A percentile compares a stretch with the other conserved stretches of the same genome.
Conservation (phyloP, 2,888 invertebrate species). For the Periphyllus acericola region DNA sequence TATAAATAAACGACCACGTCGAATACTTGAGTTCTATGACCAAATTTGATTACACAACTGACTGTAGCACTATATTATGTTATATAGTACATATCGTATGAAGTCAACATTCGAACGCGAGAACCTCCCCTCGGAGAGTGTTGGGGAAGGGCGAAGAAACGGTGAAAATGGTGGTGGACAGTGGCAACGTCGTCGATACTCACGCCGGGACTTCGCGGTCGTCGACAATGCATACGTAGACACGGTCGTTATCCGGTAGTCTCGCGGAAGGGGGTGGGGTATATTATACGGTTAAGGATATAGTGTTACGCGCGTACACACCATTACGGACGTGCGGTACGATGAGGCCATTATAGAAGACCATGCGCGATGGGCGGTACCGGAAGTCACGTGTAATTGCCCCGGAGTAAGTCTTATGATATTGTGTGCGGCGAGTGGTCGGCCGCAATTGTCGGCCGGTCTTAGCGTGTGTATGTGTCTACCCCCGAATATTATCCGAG, state of each 20-base stretch:
- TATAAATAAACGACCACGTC: no score
- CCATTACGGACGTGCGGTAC: neutral
- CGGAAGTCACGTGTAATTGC: conserved; percentile 55
- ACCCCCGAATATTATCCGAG: neutral
- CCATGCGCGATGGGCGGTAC: conserved; percentile 49
- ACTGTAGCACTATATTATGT: no score
- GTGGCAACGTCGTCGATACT: neutral
- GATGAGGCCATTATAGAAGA: conserved; percentile 26
- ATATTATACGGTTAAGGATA: neutral
- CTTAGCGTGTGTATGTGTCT: neutral
- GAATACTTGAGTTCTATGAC: no score
- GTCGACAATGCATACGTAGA: neutral
- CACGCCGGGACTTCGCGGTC: neutral
- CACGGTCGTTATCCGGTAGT: neutral
- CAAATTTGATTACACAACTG: no score
- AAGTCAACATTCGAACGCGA: neutral
- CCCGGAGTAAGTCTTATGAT: neutral
- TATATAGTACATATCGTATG: neutral
- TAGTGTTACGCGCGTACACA: neutral
- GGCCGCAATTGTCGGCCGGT: neutral
- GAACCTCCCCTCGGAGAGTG: neutral
- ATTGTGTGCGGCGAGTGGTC: neutral
- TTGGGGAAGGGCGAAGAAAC: neutral
- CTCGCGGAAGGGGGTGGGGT: neutral
- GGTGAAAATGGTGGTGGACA: neutral